Conservation (phyloP, 2,113 vertebrate species). For the Orientallactaga bullata region DNA sequence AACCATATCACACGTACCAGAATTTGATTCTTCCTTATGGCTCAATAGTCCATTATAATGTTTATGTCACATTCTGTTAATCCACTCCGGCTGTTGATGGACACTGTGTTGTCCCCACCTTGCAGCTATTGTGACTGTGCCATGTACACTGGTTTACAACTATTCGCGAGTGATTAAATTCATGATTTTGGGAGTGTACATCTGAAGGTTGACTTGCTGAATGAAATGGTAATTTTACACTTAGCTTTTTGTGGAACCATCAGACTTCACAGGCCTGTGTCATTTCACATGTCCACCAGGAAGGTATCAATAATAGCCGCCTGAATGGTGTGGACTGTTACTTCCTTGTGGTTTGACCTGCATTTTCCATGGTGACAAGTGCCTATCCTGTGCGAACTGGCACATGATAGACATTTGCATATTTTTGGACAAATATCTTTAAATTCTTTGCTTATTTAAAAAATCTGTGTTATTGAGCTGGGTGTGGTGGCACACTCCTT, state of each 20-base stretch:
- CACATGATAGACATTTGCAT: neutral
- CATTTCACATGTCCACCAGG: neutral
- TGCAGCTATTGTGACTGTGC: neutral
- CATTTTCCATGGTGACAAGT: neutral
- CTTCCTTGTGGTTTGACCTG: slow-evolving; percentile 22
- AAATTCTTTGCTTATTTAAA: neutral
- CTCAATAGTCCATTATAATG: neutral
- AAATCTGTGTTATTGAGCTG: neutral
- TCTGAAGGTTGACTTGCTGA: neutral
- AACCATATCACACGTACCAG: neutral
- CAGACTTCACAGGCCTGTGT: neutral
- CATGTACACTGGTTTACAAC: neutral
- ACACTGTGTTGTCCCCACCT: neutral
- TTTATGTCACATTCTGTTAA: neutral
- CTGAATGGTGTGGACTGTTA: neutral
- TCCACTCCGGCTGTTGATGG: neutral
- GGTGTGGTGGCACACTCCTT: too few species aligned
- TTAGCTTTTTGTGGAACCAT: neutral
- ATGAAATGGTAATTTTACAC: neutral
- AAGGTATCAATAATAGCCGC: neutral
- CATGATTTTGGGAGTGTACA: too few species aligned
- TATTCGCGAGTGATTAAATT: neutral
- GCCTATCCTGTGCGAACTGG: neutral
- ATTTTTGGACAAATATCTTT: neutral
- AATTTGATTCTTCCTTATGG: neutral